These are phyloP conservation scores for Rissa tridactyla DNA, from an alignment of 2,113 vertebrate genomes.

Conservation along the genomic window DNA sequence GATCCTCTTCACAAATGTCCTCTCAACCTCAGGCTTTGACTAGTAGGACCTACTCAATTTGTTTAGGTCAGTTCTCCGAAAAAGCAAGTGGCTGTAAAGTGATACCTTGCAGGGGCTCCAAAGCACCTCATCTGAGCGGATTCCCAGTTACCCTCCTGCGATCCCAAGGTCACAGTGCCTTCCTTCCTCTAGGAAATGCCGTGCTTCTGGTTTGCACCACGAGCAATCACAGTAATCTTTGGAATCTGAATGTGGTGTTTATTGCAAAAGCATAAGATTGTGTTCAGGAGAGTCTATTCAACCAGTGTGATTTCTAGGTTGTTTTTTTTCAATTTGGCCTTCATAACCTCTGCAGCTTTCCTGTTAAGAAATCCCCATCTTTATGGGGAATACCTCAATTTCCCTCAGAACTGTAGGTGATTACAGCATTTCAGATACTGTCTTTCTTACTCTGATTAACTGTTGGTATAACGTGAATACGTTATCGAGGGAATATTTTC, in stretches of 20 bases:
- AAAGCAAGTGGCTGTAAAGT: not conserved
- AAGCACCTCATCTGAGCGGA: not conserved
- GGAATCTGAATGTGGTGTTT: not conserved
- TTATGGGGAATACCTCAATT: not conserved
- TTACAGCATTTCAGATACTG: not conserved
- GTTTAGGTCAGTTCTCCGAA: not conserved
- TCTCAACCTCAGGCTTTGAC: not conserved
- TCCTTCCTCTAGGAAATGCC: not conserved
- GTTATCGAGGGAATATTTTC: not conserved
- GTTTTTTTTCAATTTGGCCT: not conserved
- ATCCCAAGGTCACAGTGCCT: not conserved
- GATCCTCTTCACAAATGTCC: not conserved
- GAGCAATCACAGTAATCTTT: not conserved
- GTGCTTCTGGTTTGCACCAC: not conserved
- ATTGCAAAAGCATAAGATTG: not conserved
- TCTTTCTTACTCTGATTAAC: not conserved
- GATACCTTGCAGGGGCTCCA: not conserved
- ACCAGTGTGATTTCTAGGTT: not conserved
- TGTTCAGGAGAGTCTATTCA: not conserved
- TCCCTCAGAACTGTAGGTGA: not conserved
- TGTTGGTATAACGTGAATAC: not conserved
- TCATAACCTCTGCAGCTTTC: not conserved
- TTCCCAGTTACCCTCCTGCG: not conserved
- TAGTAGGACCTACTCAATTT: not conserved
- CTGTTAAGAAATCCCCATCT: not conserved